Percentiles rank a stretch among this genome's conserved stretches.
phyloP scores from a whole-genome alignment of 30 jellyfish, hydroid and myxozoan species.

The Hydractinia symbiolongicarpus region DNA sequence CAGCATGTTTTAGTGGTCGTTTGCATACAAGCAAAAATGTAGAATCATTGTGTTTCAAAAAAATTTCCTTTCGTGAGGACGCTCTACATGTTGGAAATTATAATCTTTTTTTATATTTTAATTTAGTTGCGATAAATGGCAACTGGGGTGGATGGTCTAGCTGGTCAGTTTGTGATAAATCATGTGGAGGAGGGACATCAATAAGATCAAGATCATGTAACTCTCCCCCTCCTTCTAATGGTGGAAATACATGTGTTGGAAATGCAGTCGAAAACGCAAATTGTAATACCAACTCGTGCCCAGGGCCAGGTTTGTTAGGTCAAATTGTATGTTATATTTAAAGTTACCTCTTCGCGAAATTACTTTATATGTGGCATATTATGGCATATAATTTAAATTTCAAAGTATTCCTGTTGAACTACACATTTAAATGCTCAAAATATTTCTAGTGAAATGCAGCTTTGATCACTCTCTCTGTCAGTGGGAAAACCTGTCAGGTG shows the following conservation, averaged over 20 bases:
- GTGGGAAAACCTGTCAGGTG: constrained; percentile 44
- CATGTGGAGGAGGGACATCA: constrained; percentile 60
- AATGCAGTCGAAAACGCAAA: constrained; percentile 14
- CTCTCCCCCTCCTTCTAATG: constrained; percentile 47
- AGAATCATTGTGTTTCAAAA: no score
- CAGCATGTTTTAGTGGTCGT: no score
- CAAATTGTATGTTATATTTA: no score
- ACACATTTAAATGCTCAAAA: no score
- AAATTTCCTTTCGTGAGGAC: no score
- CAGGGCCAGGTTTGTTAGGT: constrained; percentile 25
- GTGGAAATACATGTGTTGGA: constrained; percentile 60
- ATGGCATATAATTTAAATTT: no score
- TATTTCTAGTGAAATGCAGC: constrained; percentile 38
- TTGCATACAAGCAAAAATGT: no score
- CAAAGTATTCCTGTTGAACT: no score
- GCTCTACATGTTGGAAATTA: no score
- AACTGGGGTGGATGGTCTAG: constrained; percentile 52
- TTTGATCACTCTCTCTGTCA: constrained; percentile 38
- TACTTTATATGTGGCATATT: no score
- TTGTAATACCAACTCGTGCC: constrained; percentile 44
- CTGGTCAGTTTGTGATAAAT: constrained; percentile 42
- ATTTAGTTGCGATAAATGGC: constrained; percentile 50
- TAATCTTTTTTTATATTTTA: no score
- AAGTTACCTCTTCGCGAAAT: no score
- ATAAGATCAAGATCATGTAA: constrained; percentile 50